These are phyloP conservation scores for Tethea ocularis DNA, from an alignment of 2,888 invertebrate species.

Conservation along the genomic window DNA sequence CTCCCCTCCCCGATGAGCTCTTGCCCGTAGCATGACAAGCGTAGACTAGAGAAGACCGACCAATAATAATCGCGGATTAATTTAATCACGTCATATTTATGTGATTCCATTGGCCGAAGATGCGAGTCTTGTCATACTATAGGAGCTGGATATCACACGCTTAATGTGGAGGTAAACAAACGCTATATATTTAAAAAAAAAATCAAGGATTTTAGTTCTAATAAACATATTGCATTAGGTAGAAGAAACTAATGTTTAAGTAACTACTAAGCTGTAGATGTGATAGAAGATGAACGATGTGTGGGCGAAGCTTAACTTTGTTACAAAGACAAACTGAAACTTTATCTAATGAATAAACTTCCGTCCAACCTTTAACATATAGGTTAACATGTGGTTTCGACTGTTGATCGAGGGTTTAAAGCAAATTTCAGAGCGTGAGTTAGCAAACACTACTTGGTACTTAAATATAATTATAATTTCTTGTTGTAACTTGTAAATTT, in stretches of 20 bases:
- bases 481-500: not conserved
- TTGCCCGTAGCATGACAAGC: too few relatives aligned
- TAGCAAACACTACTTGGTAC: not conserved
- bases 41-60: too few relatives aligned
- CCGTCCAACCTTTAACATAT: constrained; percentile 1
- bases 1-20: too few relatives aligned
- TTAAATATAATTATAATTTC: not conserved
- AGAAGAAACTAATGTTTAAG: not conserved
- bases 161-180: too few relatives aligned
- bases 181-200: too few relatives aligned
- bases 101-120: too few relatives aligned
- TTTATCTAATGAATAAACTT: constrained; percentile 4
- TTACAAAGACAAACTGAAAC: not conserved
- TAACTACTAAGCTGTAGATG: not conserved
- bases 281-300: constrained; percentile 1
- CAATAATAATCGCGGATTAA: too few relatives aligned
- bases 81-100: too few relatives aligned
- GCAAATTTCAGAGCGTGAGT: constrained; percentile 2
- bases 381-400: constrained; percentile 1
- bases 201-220: too few relatives aligned
- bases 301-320: not conserved
- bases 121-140: too few relatives aligned
- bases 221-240: too few relatives aligned
- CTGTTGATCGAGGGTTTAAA: constrained; percentile 1
- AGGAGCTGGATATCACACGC: too few relatives aligned